Conservation (phyloP, 2,888 invertebrate species). For the Drosophila sordidapex region DNA sequence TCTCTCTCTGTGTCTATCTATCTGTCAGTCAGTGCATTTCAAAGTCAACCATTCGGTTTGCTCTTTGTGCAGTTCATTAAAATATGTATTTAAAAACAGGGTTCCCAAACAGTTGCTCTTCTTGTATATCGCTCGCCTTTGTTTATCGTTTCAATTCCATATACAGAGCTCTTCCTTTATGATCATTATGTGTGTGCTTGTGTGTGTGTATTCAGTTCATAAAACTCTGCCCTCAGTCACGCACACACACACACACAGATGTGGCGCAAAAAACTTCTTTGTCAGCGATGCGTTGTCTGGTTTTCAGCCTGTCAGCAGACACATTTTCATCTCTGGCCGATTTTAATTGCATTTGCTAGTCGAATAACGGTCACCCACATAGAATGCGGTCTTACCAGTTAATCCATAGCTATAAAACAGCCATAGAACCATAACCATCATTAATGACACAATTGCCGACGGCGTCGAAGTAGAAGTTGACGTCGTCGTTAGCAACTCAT, state of each 20-base stretch:
- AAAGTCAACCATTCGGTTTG: constrained; percentile 56
- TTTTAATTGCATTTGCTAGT: constrained; percentile 48
- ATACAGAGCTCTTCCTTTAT: constrained; percentile 44
- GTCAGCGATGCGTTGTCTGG: constrained; percentile 22
- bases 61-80: constrained; percentile 69
- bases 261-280: constrained; percentile 26
- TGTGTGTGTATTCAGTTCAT: constrained; percentile 19
- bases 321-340: constrained; percentile 22
- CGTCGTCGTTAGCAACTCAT: constrained; percentile 22
- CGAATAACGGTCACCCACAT: constrained; percentile 53
- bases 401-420: constrained; percentile 36
- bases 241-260: constrained; percentile 20
- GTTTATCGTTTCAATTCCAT: constrained; percentile 68
- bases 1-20: background rate
- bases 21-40: constrained; percentile 50
- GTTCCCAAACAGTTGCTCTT: constrained; percentile 62
- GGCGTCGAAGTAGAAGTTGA: constrained; percentile 26
- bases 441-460: constrained; percentile 42
- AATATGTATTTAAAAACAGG: constrained; percentile 51
- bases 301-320: constrained; percentile 32
- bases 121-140: constrained; percentile 60
- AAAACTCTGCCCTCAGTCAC: constrained; percentile 8
- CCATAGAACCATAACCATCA: constrained; percentile 22
- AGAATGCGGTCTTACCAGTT: constrained; percentile 53
- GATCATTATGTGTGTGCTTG: constrained; percentile 21